Evolutionary conservation across 37 sponge, comb jelly and placozoan species (phyloP).

Genomic region (Hormiphora californensis): DNA sequence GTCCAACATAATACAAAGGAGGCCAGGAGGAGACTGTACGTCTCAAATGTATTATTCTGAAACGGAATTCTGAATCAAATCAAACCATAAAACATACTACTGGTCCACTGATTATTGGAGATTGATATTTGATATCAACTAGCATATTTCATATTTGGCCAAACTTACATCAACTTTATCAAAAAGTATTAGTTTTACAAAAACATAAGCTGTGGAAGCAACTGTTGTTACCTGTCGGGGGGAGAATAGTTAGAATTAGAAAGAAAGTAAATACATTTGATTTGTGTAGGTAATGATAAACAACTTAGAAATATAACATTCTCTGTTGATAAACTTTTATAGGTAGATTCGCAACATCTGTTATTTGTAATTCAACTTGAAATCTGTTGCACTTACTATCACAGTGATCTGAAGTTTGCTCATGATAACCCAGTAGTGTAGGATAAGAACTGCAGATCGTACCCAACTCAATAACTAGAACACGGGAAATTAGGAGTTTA

Average conservation of each 20-base stretch:
- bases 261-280: not conserved
- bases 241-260: not conserved
- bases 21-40: not conserved
- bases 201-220: not conserved
- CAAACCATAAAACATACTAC: not conserved
- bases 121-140: not conserved
- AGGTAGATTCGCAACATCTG: not conserved
- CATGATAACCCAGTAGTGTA: conserved; percentile 48
- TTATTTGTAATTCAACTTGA: not conserved
- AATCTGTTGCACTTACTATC: conserved; percentile 20
- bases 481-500: too few relatives aligned
- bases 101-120: not conserved
- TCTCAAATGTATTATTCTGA: conserved; percentile 45
- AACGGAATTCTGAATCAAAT: not conserved
- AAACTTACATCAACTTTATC: not conserved
- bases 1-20: conserved; percentile 37
- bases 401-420: conserved; percentile 41
- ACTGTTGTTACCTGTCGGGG: conserved; percentile 8
- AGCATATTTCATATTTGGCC: too few relatives aligned
- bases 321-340: too few relatives aligned
- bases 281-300: not conserved
- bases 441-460: not conserved
- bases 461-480: conserved; percentile 24
- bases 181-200: conserved; percentile 2
- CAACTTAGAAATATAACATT: too few relatives aligned